These are phyloP conservation scores for Panagrolaimus sp. DNA, from an alignment of 1,140 invertebrate species.

Conservation along the genomic window DNA sequence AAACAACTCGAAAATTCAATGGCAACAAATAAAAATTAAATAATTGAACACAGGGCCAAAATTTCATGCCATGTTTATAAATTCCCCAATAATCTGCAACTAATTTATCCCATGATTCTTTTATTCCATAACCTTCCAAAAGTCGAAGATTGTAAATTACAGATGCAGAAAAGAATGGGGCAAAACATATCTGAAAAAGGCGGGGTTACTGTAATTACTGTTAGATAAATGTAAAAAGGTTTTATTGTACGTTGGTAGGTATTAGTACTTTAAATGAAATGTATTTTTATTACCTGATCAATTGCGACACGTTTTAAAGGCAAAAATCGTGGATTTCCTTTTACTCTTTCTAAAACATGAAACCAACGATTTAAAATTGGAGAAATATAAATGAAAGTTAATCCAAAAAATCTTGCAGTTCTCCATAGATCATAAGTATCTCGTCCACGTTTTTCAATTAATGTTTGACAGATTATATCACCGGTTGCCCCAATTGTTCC, in stretches of 20 bases:
- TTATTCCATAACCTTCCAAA: conserved; percentile 29
- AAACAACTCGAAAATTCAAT: conserved; percentile 1
- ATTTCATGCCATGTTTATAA: conserved; percentile 22
- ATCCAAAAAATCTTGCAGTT: background rate
- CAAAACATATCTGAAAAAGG: conserved; percentile 26
- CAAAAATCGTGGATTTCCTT: background rate
- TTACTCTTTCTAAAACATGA: background rate
- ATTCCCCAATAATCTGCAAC: conserved; percentile 25
- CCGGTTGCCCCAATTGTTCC: background rate
- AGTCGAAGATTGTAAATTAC: conserved; percentile 33
- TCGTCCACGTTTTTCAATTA: background rate
- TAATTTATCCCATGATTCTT: conserved; percentile 31
- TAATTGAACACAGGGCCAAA: background rate
- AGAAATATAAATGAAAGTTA: background rate
- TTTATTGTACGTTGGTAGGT: too few species aligned
- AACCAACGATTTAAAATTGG: background rate
- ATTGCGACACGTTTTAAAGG: background rate
- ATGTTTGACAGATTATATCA: background rate
- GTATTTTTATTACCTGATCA: conserved; percentile 5
- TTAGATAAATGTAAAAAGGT: background rate
- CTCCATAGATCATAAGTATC: background rate
- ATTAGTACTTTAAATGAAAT: too few species aligned
- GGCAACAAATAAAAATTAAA: background rate
- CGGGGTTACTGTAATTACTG: background rate
- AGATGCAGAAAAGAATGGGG: conserved; percentile 29